Evolutionary conservation across 2,113 vertebrate genomes (phyloP).

Genomic region (Argyrosomus japonicus): DNA sequence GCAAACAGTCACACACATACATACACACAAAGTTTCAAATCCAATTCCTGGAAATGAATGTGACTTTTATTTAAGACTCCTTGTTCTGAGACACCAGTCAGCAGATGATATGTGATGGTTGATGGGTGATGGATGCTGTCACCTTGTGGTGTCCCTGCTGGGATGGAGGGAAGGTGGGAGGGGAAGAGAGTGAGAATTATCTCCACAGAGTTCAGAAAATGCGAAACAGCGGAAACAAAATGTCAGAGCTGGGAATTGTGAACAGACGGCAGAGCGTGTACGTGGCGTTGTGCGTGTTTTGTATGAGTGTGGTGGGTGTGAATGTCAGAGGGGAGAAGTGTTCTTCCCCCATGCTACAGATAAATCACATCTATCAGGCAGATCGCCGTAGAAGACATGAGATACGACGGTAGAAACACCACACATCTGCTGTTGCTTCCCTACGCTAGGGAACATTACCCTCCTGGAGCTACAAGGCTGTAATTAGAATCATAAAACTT

Average conservation of each 20-base stretch:
- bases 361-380: constrained; percentile 80
- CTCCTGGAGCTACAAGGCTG: constrained; percentile 62
- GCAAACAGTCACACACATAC: constrained; percentile 10
- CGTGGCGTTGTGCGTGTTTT: constrained; percentile 55
- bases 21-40: constrained; percentile 11
- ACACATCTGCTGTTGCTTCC: constrained; percentile 79
- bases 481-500: constrained; percentile 74
- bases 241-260: constrained; percentile 77
- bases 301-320: constrained; percentile 60
- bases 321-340: constrained; percentile 72
- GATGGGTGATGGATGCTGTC: constrained; percentile 78
- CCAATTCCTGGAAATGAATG: constrained; percentile 31
- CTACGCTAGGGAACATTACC: constrained; percentile 65
- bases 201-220: constrained; percentile 61
- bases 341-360: constrained; percentile 61
- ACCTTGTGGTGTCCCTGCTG: constrained; percentile 74
- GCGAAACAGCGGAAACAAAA: constrained; percentile 70
- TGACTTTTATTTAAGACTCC: constrained; percentile 44
- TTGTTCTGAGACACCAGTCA: constrained; percentile 61
- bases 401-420: constrained; percentile 65
- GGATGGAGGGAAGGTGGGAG: constrained; percentile 30
- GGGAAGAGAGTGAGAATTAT: constrained; percentile 55
- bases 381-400: constrained; percentile 75
- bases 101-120: constrained; percentile 67
- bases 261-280: constrained; percentile 75